phyloP scores from a whole-genome alignment of 1,140 invertebrate species.

The Drosophila subobscura region DNA sequence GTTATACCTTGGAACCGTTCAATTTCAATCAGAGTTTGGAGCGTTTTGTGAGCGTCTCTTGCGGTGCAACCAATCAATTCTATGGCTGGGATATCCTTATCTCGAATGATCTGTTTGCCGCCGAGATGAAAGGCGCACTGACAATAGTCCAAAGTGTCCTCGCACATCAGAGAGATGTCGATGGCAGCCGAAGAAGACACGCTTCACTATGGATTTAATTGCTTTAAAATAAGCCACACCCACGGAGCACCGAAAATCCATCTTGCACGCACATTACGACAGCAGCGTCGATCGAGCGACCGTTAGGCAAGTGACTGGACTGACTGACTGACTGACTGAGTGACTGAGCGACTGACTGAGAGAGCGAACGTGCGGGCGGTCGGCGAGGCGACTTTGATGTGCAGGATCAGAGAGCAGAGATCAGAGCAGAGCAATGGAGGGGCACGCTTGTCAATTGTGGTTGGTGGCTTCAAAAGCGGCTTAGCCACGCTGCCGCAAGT shows the following conservation, averaged over 20 bases:
- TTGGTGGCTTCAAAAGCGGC: conserved; percentile 63
- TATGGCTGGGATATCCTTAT: conserved; percentile 15
- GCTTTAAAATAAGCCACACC: conserved; percentile 80
- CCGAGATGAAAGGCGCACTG: conserved; percentile 55
- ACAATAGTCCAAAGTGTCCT: conserved; percentile 68
- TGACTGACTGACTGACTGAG: conserved; percentile 4
- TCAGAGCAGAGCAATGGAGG: conserved; percentile 18
- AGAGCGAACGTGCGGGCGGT: conserved; percentile 47
- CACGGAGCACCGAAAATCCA: conserved; percentile 69
- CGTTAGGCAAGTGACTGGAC: conserved; percentile 49
- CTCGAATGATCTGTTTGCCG: conserved; percentile 59
- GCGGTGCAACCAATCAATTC: conserved; percentile 55
- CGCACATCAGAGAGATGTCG: conserved; percentile 56
- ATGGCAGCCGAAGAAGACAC: conserved; percentile 66
- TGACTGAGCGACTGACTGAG: conserved; percentile 4
- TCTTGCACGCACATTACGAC: conserved; percentile 75
- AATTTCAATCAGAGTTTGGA: conserved; percentile 44
- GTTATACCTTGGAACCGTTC: not conserved
- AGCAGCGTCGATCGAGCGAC: conserved; percentile 38
- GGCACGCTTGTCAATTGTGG: conserved; percentile 74
- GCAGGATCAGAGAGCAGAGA: conserved; percentile 48
- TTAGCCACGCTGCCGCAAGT: conserved; percentile 55
- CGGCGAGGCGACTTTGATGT: conserved; percentile 62
- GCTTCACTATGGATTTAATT: conserved; percentile 74
- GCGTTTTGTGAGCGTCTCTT: conserved; percentile 28